A percentile compares a stretch with the other conserved stretches of the same genome.
These are phyloP conservation scores for Amphiprion clarkii DNA, from an alignment of 2,797 vertebrate species.

Conservation along the genomic window DNA sequence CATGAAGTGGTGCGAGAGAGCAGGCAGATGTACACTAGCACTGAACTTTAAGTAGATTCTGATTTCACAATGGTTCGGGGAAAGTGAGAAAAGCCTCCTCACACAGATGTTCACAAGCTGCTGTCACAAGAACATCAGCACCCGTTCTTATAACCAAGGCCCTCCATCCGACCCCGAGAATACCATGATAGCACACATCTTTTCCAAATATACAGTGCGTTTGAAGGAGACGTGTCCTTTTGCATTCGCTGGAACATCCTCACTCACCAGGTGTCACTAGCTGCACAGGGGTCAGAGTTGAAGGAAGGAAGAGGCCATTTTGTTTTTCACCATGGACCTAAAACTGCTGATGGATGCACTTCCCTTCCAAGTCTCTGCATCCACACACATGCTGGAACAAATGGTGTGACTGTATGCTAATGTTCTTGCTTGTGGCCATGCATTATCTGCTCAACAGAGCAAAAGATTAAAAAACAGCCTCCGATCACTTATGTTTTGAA, in stretches of 20 bases:
- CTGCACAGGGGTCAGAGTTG: slow-evolving; percentile 71
- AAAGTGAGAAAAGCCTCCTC: slow-evolving; percentile 35
- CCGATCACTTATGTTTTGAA: slow-evolving; percentile 70
- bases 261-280: slow-evolving; percentile 72
- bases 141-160: slow-evolving; percentile 45
- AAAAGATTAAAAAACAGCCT: slow-evolving; percentile 77
- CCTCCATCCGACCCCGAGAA: slow-evolving; percentile 28
- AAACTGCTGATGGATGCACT: slow-evolving; percentile 83
- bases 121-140: slow-evolving; percentile 51
- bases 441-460: slow-evolving; percentile 81
- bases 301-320: slow-evolving; percentile 82
- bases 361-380: slow-evolving; percentile 61
- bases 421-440: slow-evolving; percentile 75
- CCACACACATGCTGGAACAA: slow-evolving; percentile 64
- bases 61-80: slow-evolving; percentile 66
- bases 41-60: slow-evolving; percentile 80
- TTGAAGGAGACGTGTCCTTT: slow-evolving; percentile 53
- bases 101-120: slow-evolving; percentile 90
- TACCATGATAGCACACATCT: slow-evolving; percentile 18
- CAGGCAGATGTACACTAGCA: slow-evolving; percentile 80
- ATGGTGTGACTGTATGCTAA: slow-evolving; percentile 75
- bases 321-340: slow-evolving; percentile 72
- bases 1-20: slow-evolving; percentile 81
- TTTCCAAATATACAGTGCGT: slow-evolving; percentile 38
- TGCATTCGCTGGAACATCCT: slow-evolving; percentile 63